Evolutionary conservation across 2,797 vertebrate genomes (phyloP).

Genomic region (Danio tinwini): DNA sequence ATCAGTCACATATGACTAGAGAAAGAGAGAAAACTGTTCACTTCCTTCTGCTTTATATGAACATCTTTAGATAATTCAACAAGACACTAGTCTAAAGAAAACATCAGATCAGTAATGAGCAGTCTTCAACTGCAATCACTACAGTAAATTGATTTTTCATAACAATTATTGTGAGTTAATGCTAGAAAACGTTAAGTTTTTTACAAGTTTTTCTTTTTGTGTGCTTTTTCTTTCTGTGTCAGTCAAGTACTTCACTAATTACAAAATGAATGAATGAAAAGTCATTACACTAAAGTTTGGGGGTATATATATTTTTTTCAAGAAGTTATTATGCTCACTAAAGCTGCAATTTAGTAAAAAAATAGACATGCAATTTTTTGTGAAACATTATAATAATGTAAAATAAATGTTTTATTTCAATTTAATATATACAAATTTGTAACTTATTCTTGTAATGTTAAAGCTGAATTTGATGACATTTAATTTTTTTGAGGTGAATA

Average conservation of each 20-base stretch:
- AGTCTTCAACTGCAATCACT: background rate
- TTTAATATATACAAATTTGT: too few species aligned
- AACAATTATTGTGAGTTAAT: background rate
- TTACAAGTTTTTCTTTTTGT: too few species aligned
- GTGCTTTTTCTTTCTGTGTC: background rate
- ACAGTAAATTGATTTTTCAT: background rate
- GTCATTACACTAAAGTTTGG: too few species aligned
- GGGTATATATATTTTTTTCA: too few species aligned
- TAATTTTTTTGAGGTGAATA: too few species aligned
- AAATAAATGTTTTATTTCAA: too few species aligned
- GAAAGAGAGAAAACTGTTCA: constrained; percentile 22
- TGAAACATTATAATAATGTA: too few species aligned
- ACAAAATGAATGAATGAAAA: background rate
- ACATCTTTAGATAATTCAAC: constrained; percentile 37
- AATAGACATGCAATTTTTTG: too few species aligned
- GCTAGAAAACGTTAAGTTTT: background rate
- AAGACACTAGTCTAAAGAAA: constrained; percentile 42
- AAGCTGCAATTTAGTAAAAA: too few species aligned
- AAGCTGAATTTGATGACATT: too few species aligned
- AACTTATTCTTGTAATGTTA: too few species aligned
- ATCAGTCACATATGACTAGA: constrained; percentile 76
- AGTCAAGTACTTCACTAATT: background rate
- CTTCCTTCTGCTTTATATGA: background rate
- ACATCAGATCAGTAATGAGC: background rate
- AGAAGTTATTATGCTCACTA: too few species aligned